Percentiles rank a stretch among this genome's conserved stretches.
Evolutionary conservation across 2,113 vertebrate species (phyloP).

Genomic region (Eidolon helvum): DNA sequence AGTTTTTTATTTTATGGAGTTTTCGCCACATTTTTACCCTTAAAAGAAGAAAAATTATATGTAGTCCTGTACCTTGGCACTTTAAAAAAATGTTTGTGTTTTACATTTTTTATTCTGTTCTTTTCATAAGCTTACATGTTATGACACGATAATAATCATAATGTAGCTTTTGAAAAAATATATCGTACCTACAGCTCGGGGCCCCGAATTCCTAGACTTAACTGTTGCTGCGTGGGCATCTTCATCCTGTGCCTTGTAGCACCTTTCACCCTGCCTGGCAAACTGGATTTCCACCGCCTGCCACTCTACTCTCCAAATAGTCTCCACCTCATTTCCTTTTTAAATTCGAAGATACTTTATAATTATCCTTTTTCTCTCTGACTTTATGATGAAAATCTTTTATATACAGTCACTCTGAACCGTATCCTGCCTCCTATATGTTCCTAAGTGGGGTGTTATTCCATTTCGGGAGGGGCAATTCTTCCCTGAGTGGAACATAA

Average conservation of each 20-base stretch:
- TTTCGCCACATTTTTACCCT: background rate
- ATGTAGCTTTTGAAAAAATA: background rate
- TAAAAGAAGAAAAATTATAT: background rate
- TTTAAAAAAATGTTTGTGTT: background rate
- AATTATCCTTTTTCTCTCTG: background rate
- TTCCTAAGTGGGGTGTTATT: background rate
- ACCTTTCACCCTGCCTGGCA: background rate
- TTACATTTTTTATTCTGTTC: background rate
- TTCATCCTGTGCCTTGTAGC: background rate
- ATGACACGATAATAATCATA: background rate
- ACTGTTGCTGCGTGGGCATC: background rate
- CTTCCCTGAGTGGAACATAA: background rate
- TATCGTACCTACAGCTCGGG: background rate
- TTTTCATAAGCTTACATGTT: background rate
- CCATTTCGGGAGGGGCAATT: rapidly evolving
- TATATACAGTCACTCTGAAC: background rate
- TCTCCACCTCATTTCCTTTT: background rate
- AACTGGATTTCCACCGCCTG: background rate
- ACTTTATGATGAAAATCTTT: background rate
- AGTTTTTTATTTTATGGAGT: background rate
- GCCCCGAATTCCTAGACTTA: background rate
- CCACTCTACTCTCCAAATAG: background rate
- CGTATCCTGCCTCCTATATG: background rate
- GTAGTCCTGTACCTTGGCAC: background rate
- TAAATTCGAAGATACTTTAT: background rate